Base-by-base conservation (phyloP, 2,113 vertebrate genomes). In the Plecturocebus donacophilus region DNA sequence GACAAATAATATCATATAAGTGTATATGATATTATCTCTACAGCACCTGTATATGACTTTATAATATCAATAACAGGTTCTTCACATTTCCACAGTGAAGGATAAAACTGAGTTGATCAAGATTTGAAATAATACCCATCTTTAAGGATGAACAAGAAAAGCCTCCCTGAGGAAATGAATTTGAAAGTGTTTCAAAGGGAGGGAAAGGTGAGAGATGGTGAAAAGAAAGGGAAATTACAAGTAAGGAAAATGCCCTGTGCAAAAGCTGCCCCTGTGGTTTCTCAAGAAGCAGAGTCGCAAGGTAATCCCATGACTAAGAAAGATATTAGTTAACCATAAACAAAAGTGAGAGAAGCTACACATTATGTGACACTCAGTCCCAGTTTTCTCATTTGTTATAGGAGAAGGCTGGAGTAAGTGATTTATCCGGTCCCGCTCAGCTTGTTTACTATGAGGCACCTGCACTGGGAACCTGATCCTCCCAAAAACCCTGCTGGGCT, bases 111-210 rank as follows among this genome's bases (percentile, higher is more conserved):
- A 82, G 52, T 76, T 52, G 47, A 68, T 87, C 49, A 88, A 32
- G 49, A 93, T 75, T 56, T 87, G 81, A 95, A 92, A 87, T 87
- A 80, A 92, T 47, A 92, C 27, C 81, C 77, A 96, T 27, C 58
- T 95, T 27, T 52, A 35, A 61, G 25, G 52, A 73, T 82, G 17
- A 87, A 82, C 54, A 9, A 3, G 66, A 58, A 45, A 54, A 82
- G 73, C 27, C 49, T 92, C 95, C 76, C 58, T 91, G n/a, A 91
- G 87, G 71, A 97, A 95, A 91, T 16, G 52, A 96, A 81, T 58
- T 49, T 35, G 49, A 92, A 70, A 35, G 13, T 45, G 9, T 86
- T 92, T 92, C 93, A 58, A 45, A 95, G 71, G 20, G 16, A 54
- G 23, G 35, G 68, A 25, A 87, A 68, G 47, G 38, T 42, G 42